Evolutionary conservation across 2,888 invertebrate genomes (phyloP), one percentile per base, ranked within the genome.

Genomic region (Hipparchia semele): DNA sequence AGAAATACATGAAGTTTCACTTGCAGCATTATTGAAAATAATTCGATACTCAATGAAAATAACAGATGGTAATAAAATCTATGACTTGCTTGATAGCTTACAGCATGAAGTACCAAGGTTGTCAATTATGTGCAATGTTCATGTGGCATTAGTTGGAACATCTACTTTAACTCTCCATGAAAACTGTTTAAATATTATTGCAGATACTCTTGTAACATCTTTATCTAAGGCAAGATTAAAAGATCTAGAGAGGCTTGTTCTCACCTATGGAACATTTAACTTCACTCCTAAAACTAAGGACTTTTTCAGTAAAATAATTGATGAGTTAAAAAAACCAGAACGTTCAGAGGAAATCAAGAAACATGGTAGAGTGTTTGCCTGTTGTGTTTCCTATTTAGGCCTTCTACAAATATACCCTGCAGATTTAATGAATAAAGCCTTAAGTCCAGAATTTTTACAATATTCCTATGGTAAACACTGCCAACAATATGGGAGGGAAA

Each of bases 161-260:
- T 81, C 90, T 54, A 90, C 90, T 75, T 83, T 92, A 8, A 87
- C 87, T 73, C 79, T 90, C 65, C 93, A 93, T 78, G 78, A 88
- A 80, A 79, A 80, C 33, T 91, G 91, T 78, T 84, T 94, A 73
- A 80, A 81, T 64, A 80, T 80, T 75, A 94, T 96, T 67, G 88
- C 96, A 0, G 80, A 95, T 64, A 93, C 92, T 75, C 92, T 96
- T 33, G 84, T 90, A 8, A 79, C 85, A 2, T 87, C 95, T 49
- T 82, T 96, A 0, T 76, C 90, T 2, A 68, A 82, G 4, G 85
- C 94, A 0, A 94, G 97, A 75, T 66, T 97, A 0, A 98, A 98
- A 87, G 97, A 98, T 83, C 88, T 97, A 51, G 97, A 97, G 87
- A 94, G 97, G 79, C 86, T 97, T 8, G 87, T 95, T 3, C 92